Percentiles rank a stretch among this genome's conserved stretches.
phyloP scores from a whole-genome alignment of 2,113 vertebrate species.

The Micronycteris hirsuta region DNA sequence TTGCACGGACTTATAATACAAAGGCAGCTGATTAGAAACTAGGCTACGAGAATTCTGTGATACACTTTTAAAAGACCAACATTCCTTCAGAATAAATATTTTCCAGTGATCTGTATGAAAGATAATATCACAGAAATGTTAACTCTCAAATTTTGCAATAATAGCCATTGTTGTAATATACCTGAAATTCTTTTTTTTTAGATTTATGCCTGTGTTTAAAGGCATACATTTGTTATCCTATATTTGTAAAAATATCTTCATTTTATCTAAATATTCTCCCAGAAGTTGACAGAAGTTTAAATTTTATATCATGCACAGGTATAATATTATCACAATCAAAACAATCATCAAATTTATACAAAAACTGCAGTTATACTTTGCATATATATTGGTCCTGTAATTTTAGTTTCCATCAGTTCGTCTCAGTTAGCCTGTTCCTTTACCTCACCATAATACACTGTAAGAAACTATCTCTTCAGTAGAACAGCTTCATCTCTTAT shows the following conservation, averaged over 20 bases:
- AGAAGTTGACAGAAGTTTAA: not conserved
- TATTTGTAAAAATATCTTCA: not conserved
- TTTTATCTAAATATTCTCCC: not conserved
- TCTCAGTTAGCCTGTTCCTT: not conserved
- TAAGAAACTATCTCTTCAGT: not conserved
- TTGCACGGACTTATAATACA: not conserved
- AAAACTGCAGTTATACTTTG: not conserved
- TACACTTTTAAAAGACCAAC: not conserved
- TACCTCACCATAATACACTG: not conserved
- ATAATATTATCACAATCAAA: not conserved
- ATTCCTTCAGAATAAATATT: not conserved
- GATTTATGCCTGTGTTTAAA: not conserved
- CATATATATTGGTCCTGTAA: not conserved
- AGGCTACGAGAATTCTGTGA: not conserved
- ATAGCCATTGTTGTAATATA: not conserved
- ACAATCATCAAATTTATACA: not conserved
- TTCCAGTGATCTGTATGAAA: not conserved
- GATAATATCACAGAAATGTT: not conserved
- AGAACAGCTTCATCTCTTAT: not conserved
- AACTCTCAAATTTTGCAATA: not conserved
- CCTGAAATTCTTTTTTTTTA: not conserved
- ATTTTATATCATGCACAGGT: not conserved
- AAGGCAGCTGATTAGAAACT: not conserved
- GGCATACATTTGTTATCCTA: not conserved
- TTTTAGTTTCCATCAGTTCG: not conserved